Evolutionary conservation across 2,113 vertebrate genomes (phyloP), one percentile per base, ranked within the genome.

Genomic region (Tachysurus fulvidraco): DNA sequence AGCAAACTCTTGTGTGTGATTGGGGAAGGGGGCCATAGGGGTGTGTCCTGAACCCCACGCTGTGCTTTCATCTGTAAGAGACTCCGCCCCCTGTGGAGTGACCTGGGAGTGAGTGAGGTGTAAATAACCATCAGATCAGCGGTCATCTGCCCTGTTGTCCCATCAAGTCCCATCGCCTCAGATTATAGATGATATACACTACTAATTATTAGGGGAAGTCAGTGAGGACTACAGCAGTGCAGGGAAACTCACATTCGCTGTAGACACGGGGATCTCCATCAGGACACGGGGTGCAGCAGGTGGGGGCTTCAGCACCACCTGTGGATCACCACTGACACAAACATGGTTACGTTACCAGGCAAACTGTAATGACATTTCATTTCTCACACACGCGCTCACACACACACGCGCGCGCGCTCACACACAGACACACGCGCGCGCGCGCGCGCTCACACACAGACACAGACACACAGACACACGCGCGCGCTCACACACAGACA

Each of bases 1-100:
- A 21, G 94, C 94, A 23, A 99, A 98, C 91, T 97, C 97, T 5
- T 92, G 91, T 0, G 95, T 96, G 93, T 90, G 96, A 90, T 96
- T 96, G 16, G 96, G 96, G 91, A 96, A 96, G 16, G 96, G 92
- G 0, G 94, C 96, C 92, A 98, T 92, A 0, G 95, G 89, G 90
- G 94, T 92, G 85, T 92, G 95, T 3, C 91, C 94, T 16, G 91
- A 88, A 0, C 96, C 96, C 97, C 97, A 98, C 80, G 96, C 84
- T 0, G 96, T 95, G 80, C 93, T 96, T 83, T 98, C 97, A 16
- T 97, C 96, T 0, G 90, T 90, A 25, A 93, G 88, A 88, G 94
- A 95, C 50, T 97, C 96, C 0, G 84, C 57, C 59, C 86, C 25
- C 10, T 87, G 88, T 0, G 91, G 73, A 2, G 90, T 92, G 50